A percentile compares a stretch with the other conserved stretches of the same genome.
Conservation (phyloP, 1,140 invertebrate species). For the Sycophila sp. region DNA sequence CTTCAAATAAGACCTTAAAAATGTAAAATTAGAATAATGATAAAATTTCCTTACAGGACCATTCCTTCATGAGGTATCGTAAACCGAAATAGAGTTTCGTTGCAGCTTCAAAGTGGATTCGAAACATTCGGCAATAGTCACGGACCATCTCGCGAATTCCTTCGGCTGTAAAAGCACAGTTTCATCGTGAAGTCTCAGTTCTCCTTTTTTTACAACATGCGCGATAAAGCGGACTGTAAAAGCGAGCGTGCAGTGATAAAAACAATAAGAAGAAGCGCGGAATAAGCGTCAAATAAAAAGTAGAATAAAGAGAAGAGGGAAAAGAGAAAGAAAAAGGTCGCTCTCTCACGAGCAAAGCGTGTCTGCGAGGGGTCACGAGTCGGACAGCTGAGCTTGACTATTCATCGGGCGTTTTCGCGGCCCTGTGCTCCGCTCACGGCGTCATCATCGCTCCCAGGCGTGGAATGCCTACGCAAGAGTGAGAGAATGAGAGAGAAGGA, state of each 20-base stretch:
- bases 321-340: neutral
- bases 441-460: conserved; percentile 41
- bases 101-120: neutral
- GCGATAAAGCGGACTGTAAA: conserved; percentile 9
- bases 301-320: neutral
- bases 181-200: conserved; percentile 36
- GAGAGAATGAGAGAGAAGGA: conserved; percentile 18
- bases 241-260: too few species aligned
- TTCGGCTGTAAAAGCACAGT: conserved; percentile 17
- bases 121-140: neutral
- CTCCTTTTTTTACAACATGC: conserved; percentile 23
- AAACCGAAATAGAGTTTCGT: too few species aligned
- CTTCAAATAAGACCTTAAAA: too few species aligned
- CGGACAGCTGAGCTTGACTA: conserved; percentile 47
- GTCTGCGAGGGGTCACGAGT: neutral
- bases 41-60: too few species aligned
- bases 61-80: too few species aligned
- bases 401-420: conserved; percentile 54
- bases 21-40: too few species aligned
- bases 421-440: conserved; percentile 43
- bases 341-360: too few species aligned
- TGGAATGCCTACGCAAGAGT: conserved; percentile 48
- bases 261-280: neutral
- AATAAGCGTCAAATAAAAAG: neutral
- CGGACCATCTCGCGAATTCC: conserved; percentile 13